Evolutionary conservation across 1,140 invertebrate genomes (phyloP), one percentile per base, ranked within the genome.

Genomic region (Psilanteris sp.): DNA sequence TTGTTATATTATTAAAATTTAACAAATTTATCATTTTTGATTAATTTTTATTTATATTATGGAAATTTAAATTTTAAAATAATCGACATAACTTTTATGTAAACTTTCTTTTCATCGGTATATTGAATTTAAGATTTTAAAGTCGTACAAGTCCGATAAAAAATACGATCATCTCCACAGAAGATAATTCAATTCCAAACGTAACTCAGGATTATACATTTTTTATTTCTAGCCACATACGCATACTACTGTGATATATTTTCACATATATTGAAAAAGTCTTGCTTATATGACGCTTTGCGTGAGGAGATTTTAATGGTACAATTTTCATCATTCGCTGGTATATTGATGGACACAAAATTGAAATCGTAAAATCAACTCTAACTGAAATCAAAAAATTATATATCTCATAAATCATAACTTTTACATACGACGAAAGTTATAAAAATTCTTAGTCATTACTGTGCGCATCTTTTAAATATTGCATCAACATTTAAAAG

Each of bases 191-290:
- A 15, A 37, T 52, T 37, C 18, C 31, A 16, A 52, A 37, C 32
- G 3, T 37, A 31, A 24, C 20, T 13, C 48, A 15, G 9, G 48
- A 32, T 16, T 37, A 37, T 37, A 37, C 20, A 37, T n/a, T 52
- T 52, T 52, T 52, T 37, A 52, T 37, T 52, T 52, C 32, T 27
- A 52, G 26, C 48, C 8, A 32, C 32, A 41, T 37, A 57, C 36
- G 16, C 18, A 10, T 29, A 20, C 7, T 13, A 8, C 20, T 0
- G 43, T 43, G 22, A 57, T 32, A 27, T 37, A 54, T 54, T 26
- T 54, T 39, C 20, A 16, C 13, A 13, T 37, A 39, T 26, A 54
- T 27, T 27, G 34, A 26, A 24, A 26, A 27, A 27, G 14, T 54
- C 34, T 32, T 39, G 20, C 39, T 54, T n/a, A n/a, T 54, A 54